Evolutionary conservation across 2,888 invertebrate species (phyloP), one percentile per base, ranked within the genome.

Genomic region (Andrena minutula): DNA sequence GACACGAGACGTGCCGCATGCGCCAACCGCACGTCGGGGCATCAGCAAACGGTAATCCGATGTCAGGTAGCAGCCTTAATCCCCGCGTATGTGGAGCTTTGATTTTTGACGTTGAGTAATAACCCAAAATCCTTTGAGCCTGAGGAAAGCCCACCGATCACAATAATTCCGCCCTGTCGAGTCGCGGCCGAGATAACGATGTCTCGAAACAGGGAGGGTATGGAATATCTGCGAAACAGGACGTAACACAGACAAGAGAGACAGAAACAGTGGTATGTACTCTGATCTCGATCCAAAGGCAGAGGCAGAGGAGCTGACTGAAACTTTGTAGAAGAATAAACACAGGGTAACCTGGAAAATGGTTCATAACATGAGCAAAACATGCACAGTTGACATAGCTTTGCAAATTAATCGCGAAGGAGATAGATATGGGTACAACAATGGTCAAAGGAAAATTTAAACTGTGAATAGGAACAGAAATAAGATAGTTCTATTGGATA

Each of bases 31-130:
- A 30, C 32, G 20, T n/a, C n/a, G 58, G 41, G 49, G 75, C 51
- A 73, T 75, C 68, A 30, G 53, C 26, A 51, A 72, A 20, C 47
- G 53, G 23, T 66, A 70, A 79, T 78, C 78, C 70, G 30, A 53
- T 28, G n/a, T 51, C 47, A 47, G 58, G 49, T 64, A 63, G 56
- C 49, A 26, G 61, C 53, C 60, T 53, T 74, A 74, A 77, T 70
- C 74, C 77, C 53, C 12, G 75, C 49, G 23, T 73, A 65, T 65
- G 68, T 53, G 41, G 47, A 65, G 64, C 71, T 65, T 79, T 72
- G 82, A 87, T 84, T 85, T 83, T 83, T 82, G 86, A 88, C 85
- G 65, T 82, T 87, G 87, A 89, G 80, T 87, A 89, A 89, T 89
- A 88, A 79, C 83, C 58, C 41, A 20, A 74, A 72, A 86, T 88